Conservation (phyloP, 2,113 vertebrate genomes). For the Bothrops jararaca region DNA sequence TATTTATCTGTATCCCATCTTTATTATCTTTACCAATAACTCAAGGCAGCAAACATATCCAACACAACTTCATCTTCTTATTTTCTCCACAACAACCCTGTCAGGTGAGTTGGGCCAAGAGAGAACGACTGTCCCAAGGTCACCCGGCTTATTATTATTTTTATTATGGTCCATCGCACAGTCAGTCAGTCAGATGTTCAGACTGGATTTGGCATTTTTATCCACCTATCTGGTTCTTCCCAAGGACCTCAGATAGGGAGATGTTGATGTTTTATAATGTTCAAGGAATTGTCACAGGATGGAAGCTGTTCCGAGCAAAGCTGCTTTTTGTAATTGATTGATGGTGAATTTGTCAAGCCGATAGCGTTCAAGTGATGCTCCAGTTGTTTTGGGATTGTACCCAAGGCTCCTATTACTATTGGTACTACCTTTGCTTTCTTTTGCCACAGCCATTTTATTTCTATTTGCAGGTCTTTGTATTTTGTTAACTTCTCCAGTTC, state of each 20-base stretch:
- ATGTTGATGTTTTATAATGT: background rate
- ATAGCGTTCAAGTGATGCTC: background rate
- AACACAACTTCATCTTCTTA: background rate
- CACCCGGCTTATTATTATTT: background rate
- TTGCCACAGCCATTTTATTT: too few relatives aligned
- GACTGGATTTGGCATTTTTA: background rate
- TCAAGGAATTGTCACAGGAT: background rate
- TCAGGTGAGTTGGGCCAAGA: background rate
- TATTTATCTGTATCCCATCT: background rate
- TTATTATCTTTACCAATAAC: background rate
- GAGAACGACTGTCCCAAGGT: background rate
- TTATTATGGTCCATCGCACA: background rate
- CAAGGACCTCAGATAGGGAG: background rate
- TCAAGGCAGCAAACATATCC: background rate
- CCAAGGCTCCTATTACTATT: too few relatives aligned
- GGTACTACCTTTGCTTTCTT: too few relatives aligned
- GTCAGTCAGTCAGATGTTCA: background rate
- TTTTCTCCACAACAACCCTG: background rate
- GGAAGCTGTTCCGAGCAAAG: background rate
- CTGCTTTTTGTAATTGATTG: background rate
- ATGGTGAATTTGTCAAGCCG: background rate
- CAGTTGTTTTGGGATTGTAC: background rate
- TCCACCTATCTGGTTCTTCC: background rate
- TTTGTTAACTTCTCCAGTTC: too few relatives aligned
- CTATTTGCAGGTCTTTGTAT: too few relatives aligned